Evolutionary conservation across 2,113 vertebrate genomes (phyloP).

Genomic region (Mobula hypostoma): DNA sequence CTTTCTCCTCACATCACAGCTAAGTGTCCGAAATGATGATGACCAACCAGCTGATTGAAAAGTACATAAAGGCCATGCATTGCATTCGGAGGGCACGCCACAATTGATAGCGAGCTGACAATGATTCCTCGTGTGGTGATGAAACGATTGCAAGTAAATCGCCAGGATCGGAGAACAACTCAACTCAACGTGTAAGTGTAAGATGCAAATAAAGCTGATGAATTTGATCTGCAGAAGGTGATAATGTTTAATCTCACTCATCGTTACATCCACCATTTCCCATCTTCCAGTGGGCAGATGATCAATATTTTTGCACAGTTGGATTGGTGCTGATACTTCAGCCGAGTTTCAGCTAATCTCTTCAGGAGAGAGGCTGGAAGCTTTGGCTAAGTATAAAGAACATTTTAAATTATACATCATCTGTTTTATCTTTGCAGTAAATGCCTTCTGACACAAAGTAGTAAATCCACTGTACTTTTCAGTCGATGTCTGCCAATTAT

Average conservation of each 20-base stretch:
- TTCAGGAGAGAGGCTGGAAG: neutral
- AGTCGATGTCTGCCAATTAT: neutral
- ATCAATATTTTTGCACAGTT: neutral
- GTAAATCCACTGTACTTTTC: constrained; percentile 10
- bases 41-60: no score
- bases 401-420: constrained; percentile 15
- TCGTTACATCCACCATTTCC: neutral
- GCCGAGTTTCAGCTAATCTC: neutral
- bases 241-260: neutral
- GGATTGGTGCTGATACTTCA: neutral
- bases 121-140: no score
- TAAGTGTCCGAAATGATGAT: no score
- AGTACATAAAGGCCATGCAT: no score
- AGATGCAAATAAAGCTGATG: no score
- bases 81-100: no score
- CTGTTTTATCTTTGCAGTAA: neutral
- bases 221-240: neutral
- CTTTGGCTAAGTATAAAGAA: neutral
- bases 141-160: no score
- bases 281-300: no score
- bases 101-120: no score
- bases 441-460: constrained; percentile 14
- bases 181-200: no score
- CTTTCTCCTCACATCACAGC: no score
- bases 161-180: no score